A percentile compares a stretch with the other conserved stretches of the same genome.
Evolutionary conservation across 2,113 vertebrate genomes (phyloP).

Genomic region (Ceuthmochares aereus): DNA sequence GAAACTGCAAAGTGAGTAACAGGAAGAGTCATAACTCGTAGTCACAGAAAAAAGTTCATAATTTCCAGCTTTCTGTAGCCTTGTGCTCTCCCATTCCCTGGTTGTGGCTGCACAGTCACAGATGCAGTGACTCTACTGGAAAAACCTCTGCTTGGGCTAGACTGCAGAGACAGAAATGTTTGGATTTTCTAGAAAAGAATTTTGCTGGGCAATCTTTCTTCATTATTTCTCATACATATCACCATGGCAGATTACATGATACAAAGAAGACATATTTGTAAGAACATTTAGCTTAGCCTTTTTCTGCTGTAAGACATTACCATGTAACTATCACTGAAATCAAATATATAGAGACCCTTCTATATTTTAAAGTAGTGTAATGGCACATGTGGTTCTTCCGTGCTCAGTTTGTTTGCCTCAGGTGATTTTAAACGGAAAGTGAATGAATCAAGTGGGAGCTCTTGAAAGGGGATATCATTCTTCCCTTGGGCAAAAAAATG

Average conservation of each 20-base stretch:
- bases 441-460: neutral
- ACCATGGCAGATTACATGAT: neutral
- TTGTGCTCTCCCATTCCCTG: neutral
- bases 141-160: neutral
- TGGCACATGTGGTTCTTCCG: neutral
- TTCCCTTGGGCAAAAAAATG: neutral
- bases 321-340: neutral
- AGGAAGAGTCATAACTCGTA: neutral
- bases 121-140: neutral
- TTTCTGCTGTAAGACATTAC: neutral
- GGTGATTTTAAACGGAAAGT: neutral
- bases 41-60: neutral
- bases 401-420: neutral
- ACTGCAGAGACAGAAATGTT: neutral
- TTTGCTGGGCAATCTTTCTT: neutral
- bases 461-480: neutral
- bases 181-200: neutral
- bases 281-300: neutral
- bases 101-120: neutral
- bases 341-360: neutral
- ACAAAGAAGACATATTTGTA: neutral
- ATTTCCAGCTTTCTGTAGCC: neutral
- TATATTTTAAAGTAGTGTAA: neutral
- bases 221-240: neutral
- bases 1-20: neutral